phyloP scores from a whole-genome alignment of 2,113 vertebrate genomes.

The Hemichromis elongatus region DNA sequence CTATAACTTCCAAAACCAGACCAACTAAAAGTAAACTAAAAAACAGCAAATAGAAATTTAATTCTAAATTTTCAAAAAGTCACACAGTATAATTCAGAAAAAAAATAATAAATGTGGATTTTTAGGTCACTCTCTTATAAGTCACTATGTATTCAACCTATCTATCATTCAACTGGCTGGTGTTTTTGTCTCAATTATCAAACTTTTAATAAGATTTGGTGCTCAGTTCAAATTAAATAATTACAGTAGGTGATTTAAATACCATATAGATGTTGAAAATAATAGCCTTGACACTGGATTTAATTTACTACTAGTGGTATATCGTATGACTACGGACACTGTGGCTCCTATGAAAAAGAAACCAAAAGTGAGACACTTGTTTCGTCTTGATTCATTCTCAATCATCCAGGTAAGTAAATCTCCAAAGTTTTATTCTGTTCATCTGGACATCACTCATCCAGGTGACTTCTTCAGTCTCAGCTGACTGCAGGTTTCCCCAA shows the following conservation, averaged over 20 bases:
- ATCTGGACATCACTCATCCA: no score
- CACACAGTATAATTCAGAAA: neutral
- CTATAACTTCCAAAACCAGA: neutral
- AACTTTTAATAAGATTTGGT: neutral
- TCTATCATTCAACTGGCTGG: neutral
- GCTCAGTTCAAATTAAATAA: neutral
- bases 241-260: neutral
- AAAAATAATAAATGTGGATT: neutral
- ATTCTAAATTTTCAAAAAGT: neutral
- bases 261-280: neutral
- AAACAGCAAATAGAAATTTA: neutral
- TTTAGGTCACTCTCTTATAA: neutral
- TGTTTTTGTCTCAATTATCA: neutral
- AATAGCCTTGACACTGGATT: neutral
- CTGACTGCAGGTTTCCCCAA: no score
- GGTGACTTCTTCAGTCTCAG: no score
- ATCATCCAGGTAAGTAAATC: no score
- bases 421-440: no score
- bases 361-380: no score
- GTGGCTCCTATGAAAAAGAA: no score
- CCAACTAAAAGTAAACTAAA: neutral
- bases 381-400: no score
- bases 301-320: no score
- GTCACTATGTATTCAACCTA: neutral
- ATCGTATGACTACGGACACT: no score